phyloP scores from a whole-genome alignment of 2,888 invertebrate species.

The Synergus gifuensis region DNA sequence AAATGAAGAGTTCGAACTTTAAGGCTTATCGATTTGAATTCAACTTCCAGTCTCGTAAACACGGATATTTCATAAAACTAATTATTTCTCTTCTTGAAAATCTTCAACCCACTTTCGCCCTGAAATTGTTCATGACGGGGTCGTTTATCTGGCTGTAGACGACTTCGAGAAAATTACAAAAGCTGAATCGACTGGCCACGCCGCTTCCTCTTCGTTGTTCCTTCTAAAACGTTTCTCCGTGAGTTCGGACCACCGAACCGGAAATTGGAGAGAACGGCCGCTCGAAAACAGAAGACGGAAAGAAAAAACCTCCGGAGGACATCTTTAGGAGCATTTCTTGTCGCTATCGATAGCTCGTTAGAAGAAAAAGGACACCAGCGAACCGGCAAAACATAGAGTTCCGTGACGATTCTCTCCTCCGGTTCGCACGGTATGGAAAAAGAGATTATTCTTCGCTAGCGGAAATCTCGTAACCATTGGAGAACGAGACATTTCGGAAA shows the following conservation, averaged over 20 bases:
- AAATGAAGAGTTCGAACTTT: no score
- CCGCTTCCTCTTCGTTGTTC: slow-evolving; percentile 33
- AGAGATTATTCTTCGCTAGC: slow-evolving; percentile 1
- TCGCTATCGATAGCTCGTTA: slow-evolving; percentile 56
- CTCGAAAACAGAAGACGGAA: slow-evolving; percentile 59
- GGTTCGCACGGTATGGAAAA: slow-evolving; percentile 30
- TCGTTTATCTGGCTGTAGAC: background rate
- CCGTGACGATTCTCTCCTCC: slow-evolving; percentile 14
- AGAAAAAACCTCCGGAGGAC: slow-evolving; percentile 53
- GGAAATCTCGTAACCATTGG: slow-evolving; percentile 13
- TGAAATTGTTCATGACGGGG: background rate
- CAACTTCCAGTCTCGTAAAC: background rate
- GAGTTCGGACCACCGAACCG: slow-evolving; percentile 58
- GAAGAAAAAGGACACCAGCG: slow-evolving; percentile 15
- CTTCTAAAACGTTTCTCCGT: slow-evolving; percentile 46
- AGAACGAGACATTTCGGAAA: slow-evolving; percentile 35
- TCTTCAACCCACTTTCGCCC: background rate
- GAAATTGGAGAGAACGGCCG: slow-evolving; percentile 60
- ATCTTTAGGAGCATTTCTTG: slow-evolving; percentile 51
- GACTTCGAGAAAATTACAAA: slow-evolving; percentile 36
- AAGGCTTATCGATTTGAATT: background rate
- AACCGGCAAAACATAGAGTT: background rate
- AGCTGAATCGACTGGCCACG: slow-evolving; percentile 35
- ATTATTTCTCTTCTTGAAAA: background rate
- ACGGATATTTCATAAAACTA: background rate